Base-by-base conservation (phyloP, 2,888 invertebrate species). In the Neuroscelio doddi region DNA sequence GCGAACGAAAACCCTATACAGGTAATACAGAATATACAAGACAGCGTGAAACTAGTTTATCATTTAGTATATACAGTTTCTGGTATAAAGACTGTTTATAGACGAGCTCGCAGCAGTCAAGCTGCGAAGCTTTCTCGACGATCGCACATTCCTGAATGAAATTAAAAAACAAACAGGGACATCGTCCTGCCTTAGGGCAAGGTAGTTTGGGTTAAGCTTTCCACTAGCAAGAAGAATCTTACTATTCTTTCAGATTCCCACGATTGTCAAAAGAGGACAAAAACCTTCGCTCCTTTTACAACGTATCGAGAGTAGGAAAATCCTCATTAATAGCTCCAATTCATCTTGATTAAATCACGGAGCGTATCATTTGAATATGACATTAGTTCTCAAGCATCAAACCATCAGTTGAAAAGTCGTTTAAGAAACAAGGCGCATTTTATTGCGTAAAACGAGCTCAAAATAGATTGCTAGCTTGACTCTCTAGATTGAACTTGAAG, bases 31-130 rank as follows among this genome's bases (percentile, higher is more conserved):
- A 26, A 50, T 42, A 47, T 52, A 26, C 53, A 46, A 61, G 55
- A 62, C 62, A 53, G 49, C 55, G 15, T 51, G 55, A 39, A 27
- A 61, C 55, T 49, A 64, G 62, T 62, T 59, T 51, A 65, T 65
- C 55, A 59, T 59, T 64, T 55, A 26, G 42, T 26, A 1, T 44
- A 16, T 36, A 14, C 34, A 27, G 39, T 52, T 34, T 52, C 46
- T 46, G 36, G 1, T 10, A 16, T 15, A 45, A 14, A 15, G 9
- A 16, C 39, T 29, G 45, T 45, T 50, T 34, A 41, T 42, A 24
- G 42, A 26, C 34, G 15, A 27, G 34, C 21, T n/a, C n/a, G n/a
- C n/a, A n/a, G n/a, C n/a, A n/a, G n/a, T n/a, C n/a, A n/a, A n/a
- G n/a, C n/a, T n/a, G n/a, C n/a, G 53, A 36, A 45, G 55, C 55